Evolutionary conservation across 2,888 invertebrate species (phyloP).

Genomic region (Meta bourneti): DNA sequence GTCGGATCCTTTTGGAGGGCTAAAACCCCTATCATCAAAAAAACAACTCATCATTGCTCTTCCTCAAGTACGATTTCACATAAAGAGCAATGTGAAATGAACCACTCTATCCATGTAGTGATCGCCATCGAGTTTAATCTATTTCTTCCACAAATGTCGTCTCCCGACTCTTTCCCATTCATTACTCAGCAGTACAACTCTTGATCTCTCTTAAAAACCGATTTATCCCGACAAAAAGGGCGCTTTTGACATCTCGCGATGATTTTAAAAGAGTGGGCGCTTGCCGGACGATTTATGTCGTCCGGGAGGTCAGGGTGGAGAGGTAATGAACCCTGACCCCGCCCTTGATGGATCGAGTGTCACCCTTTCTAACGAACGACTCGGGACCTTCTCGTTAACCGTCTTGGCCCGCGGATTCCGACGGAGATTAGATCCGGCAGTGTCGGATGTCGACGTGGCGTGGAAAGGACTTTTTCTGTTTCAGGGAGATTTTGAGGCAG

Average conservation of each 20-base stretch:
- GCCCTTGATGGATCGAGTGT: constrained; percentile 69
- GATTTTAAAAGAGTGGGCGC: constrained; percentile 57
- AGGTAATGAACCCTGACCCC: constrained; percentile 74
- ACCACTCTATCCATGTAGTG: not conserved
- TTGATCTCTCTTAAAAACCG: constrained; percentile 68
- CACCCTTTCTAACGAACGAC: constrained; percentile 48
- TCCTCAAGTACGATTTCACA: too few relatives aligned
- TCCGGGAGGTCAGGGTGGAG: constrained; percentile 67
- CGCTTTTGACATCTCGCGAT: constrained; percentile 48
- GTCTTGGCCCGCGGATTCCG: constrained; percentile 17
- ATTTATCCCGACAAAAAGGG: constrained; percentile 48
- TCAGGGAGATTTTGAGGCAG: too few relatives aligned
- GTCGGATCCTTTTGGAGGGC: too few relatives aligned
- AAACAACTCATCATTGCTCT: too few relatives aligned
- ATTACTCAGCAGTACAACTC: constrained; percentile 36
- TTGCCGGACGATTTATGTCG: constrained; percentile 73
- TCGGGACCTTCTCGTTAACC: constrained; percentile 49
- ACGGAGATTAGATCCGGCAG: constrained; percentile 49
- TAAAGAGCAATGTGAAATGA: too few relatives aligned
- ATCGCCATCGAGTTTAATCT: constrained; percentile 1
- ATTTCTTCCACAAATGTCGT: not conserved
- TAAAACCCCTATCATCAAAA: too few relatives aligned
- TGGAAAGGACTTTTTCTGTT: too few relatives aligned
- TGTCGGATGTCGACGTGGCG: constrained; percentile 2
- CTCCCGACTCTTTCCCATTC: constrained; percentile 16